Evolutionary conservation across 92 coral and sea anemone genomes (phyloP), one percentile per base, ranked within the genome.

Genomic region (Ricordea florida): DNA sequence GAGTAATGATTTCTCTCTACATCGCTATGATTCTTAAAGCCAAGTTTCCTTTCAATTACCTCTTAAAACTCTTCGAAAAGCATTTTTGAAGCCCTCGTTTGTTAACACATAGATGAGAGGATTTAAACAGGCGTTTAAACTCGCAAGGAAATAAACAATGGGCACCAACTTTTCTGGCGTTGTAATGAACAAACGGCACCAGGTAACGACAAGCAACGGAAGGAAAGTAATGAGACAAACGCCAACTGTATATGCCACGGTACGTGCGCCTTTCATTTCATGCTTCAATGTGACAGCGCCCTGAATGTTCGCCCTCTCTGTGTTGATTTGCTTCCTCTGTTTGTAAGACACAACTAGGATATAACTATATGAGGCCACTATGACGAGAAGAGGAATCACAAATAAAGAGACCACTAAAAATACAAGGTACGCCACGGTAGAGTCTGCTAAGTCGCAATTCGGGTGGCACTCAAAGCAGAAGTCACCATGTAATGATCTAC

Each of bases 71-170:
- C 10, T 57, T 21, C 66, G 59, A 18, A 84, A 60, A 18, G 69
- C 83, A 4, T 2, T 59, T 14, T 73, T 51, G 22, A 82, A 57
- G n/a, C 32, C 44, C 14, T 44, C 29, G 47, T 82, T 75, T 48
- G 79, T 69, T 66, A 72, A 84, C 18, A 74, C 84, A 49, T 69
- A 77, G 33, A 84, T 58, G 22, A 84, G 29, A 25, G 89, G 89
- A 53, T 76, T 84, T 74, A 84, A 84, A 20, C 62, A 43, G 4
- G 79, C 84, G 16, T 56, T 44, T 7, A 52, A 59, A 26, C 74
- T 42, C 3, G 70, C 66, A 2, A 71, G 40, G 1, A 26, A 18
- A 31, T 14, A 10, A 0, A 43, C 63, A 3, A 28, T 29, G 42
- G 34, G 9, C 66, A 70, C 56, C 10, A 23, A 50, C 23, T 15